phyloP scores from a whole-genome alignment of 2,797 vertebrate genomes.

The Melanotaenia pygmaea region DNA sequence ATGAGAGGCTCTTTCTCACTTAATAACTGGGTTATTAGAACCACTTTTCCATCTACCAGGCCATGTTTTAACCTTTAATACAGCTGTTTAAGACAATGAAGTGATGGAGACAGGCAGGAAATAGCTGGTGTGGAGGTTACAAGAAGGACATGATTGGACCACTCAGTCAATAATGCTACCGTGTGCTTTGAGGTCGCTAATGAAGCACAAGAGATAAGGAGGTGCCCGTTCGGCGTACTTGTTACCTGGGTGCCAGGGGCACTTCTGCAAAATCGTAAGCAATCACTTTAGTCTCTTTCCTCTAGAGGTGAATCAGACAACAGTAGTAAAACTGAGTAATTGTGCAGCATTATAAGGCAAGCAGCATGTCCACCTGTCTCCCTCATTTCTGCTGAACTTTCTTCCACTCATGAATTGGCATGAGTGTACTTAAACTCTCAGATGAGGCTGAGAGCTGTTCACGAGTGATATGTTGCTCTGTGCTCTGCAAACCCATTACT shows the following conservation, averaged over 20 bases:
- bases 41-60: conserved; percentile 43
- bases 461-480: conserved; percentile 65
- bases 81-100: conserved; percentile 49
- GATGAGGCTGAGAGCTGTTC: conserved; percentile 63
- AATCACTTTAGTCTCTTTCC: conserved; percentile 32
- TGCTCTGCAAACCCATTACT: conserved; percentile 66
- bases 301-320: conserved; percentile 48
- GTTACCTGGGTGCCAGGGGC: conserved; percentile 59
- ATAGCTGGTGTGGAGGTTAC: conserved; percentile 68
- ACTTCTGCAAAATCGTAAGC: conserved; percentile 16
- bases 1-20: conserved; percentile 32
- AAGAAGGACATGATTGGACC: conserved; percentile 64
- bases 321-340: conserved; percentile 64
- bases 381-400: conserved; percentile 54
- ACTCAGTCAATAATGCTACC: conserved; percentile 66
- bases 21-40: conserved; percentile 63
- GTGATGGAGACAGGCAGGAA: conserved; percentile 65
- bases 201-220: conserved; percentile 60
- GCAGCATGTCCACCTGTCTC: conserved; percentile 54
- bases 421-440: conserved; percentile 65
- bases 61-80: conserved; percentile 57
- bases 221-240: conserved; percentile 48
- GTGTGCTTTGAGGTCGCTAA: conserved; percentile 70
- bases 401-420: conserved; percentile 57
- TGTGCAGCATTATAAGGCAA: conserved; percentile 55